Evolutionary conservation across 2,113 vertebrate species (phyloP).

Genomic region (Naja naja): DNA sequence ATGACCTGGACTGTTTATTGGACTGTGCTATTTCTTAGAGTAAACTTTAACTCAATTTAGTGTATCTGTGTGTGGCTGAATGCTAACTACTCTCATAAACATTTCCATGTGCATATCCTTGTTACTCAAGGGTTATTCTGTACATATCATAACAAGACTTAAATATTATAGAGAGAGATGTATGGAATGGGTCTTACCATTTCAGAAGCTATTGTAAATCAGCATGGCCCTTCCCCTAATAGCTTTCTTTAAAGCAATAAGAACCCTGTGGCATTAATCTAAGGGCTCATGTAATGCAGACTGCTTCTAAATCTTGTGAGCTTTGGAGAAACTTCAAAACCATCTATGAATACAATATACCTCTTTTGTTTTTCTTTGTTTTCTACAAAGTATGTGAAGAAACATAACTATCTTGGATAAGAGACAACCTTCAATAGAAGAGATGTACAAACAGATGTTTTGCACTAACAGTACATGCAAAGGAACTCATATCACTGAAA

Average conservation of each 20-base stretch:
- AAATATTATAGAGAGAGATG: neutral
- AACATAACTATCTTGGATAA: neutral
- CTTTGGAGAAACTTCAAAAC: neutral
- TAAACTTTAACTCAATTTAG: too few relatives aligned
- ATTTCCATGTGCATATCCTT: too few relatives aligned
- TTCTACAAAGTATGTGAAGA: neutral
- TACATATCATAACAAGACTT: too few relatives aligned
- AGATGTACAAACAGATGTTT: neutral
- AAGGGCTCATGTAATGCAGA: neutral
- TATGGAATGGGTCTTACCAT: too few relatives aligned
- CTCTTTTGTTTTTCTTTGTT: neutral
- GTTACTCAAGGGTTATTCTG: too few relatives aligned
- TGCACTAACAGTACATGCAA: neutral
- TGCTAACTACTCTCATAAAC: too few relatives aligned
- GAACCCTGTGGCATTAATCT: neutral
- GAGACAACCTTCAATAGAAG: neutral
- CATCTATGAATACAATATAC: neutral
- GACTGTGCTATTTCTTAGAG: too few relatives aligned
- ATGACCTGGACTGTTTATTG: too few relatives aligned
- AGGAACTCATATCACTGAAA: neutral
- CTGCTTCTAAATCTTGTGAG: neutral
- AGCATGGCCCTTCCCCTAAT: neutral
- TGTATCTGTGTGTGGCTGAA: too few relatives aligned
- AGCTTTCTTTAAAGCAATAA: neutral
- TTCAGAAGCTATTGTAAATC: neutral